A percentile compares a stretch with the other conserved stretches of the same genome.
Conservation (phyloP, 2,888 invertebrate genomes). For the Nomada hirtipes region DNA sequence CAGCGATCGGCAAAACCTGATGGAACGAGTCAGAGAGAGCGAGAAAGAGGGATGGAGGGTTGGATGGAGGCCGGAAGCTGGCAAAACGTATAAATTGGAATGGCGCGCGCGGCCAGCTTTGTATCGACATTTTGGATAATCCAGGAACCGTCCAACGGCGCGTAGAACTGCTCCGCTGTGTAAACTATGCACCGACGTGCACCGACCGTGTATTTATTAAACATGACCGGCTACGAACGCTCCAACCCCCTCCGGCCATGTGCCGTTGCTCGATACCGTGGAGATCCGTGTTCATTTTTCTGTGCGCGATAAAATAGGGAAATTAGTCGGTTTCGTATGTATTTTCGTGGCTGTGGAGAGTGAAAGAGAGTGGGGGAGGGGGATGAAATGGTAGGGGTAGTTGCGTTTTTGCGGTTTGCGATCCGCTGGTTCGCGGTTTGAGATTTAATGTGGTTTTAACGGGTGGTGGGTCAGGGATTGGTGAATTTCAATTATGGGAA, state of each 20-base stretch:
- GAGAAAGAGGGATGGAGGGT: neutral
- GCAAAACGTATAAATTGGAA: conserved; percentile 70
- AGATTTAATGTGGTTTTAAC: no score
- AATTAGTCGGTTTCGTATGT: neutral
- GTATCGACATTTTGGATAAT: conserved; percentile 73
- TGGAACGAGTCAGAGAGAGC: neutral
- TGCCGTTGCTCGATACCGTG: neutral
- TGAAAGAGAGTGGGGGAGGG: no score
- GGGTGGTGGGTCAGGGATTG: no score
- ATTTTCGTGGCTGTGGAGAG: no score
- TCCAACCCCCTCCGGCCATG: conserved; percentile 33
- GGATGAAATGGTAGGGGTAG: no score
- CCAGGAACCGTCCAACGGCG: conserved; percentile 58
- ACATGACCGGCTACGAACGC: conserved; percentile 62
- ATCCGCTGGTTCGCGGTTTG: no score
- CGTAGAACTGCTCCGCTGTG: conserved; percentile 67
- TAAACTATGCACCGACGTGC: conserved; percentile 71
- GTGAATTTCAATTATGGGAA: no score
- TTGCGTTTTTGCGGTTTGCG: no score
- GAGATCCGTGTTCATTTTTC: conserved; percentile 26
- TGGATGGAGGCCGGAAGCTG: conserved; percentile 5
- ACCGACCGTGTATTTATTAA: conserved; percentile 77
- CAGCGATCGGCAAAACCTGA: conserved; percentile 43
- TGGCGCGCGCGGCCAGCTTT: conserved; percentile 54
- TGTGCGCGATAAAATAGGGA: neutral